A percentile compares a stretch with the other conserved stretches of the same genome.
Evolutionary conservation across 2,888 invertebrate species (phyloP).

Genomic region (Anodontia alba): DNA sequence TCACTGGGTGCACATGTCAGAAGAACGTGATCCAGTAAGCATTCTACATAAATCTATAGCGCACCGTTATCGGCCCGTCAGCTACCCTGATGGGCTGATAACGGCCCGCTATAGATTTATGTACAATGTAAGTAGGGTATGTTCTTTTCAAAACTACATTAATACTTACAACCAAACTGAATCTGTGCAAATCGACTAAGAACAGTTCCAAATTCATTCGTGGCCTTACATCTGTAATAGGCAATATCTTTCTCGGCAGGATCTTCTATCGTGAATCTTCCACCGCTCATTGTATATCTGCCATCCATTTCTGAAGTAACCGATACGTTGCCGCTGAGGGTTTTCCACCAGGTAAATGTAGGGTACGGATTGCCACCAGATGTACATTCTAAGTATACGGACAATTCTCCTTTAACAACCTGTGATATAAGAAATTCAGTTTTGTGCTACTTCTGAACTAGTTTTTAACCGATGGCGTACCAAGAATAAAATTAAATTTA

Average conservation of each 20-base stretch:
- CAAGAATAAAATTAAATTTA: no score
- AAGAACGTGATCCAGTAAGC: no score
- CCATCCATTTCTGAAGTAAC: constrained; percentile 17
- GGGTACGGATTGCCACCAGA: constrained; percentile 45
- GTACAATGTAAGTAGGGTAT: no score
- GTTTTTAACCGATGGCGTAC: no score
- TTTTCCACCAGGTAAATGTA: constrained; percentile 38
- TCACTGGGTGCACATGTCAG: no score
- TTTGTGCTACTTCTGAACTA: no score
- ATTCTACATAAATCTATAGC: no score
- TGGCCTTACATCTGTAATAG: constrained; percentile 32
- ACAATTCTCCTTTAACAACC: constrained; percentile 43
- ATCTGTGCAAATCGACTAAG: constrained; percentile 43
- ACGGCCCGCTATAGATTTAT: no score
- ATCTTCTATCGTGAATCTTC: constrained; percentile 39
- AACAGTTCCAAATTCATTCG: constrained; percentile 37
- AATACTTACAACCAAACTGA: constrained; percentile 50
- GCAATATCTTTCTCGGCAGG: constrained; percentile 26
- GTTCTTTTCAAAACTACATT: no score
- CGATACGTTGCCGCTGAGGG: not conserved
- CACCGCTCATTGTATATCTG: constrained; percentile 28
- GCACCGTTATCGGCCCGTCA: no score
- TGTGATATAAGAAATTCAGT: no score
- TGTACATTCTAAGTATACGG: constrained; percentile 46
- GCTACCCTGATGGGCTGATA: no score